Conservation (phyloP, 2,888 invertebrate genomes). For the Drosophila picticornis region DNA sequence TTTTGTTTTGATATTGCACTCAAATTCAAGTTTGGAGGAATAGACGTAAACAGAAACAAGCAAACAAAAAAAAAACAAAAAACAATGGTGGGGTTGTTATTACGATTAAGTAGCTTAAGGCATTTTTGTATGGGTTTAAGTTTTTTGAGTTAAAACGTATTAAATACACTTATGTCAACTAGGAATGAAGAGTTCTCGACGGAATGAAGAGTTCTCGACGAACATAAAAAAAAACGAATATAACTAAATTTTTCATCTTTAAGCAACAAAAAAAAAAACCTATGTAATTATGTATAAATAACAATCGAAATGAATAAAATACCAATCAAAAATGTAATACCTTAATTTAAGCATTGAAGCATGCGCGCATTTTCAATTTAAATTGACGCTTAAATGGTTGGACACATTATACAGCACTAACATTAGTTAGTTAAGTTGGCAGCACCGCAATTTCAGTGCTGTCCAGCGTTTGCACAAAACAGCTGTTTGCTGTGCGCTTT, state of each 20-base stretch:
- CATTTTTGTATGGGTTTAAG: slow-evolving; percentile 78
- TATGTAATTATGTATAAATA: slow-evolving; percentile 61
- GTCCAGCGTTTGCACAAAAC: slow-evolving; percentile 31
- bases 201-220: slow-evolving; percentile 53
- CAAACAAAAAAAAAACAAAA: slow-evolving; percentile 46
- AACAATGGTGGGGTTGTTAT: slow-evolving; percentile 70
- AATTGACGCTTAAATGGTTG: slow-evolving; percentile 21
- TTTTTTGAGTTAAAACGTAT: slow-evolving; percentile 75
- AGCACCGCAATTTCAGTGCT: slow-evolving; percentile 34
- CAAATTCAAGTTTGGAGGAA: slow-evolving; percentile 52
- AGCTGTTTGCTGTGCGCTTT: slow-evolving; percentile 43
- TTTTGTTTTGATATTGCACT: slow-evolving; percentile 63
- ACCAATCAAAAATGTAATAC: neutral
- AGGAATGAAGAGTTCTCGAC: slow-evolving; percentile 48
- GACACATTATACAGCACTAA: slow-evolving; percentile 17
- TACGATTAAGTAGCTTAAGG: slow-evolving; percentile 68
- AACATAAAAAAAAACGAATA: slow-evolving; percentile 46
- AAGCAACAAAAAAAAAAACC: slow-evolving; percentile 48
- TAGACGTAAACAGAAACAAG: slow-evolving; percentile 48
- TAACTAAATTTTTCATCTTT: slow-evolving; percentile 46
- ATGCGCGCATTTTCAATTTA: slow-evolving; percentile 1
- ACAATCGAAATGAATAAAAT: slow-evolving; percentile 61
- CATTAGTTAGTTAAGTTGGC: neutral
- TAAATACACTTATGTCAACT: slow-evolving; percentile 70
- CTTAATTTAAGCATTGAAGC: neutral